These are phyloP conservation scores for Hoplodrina ambigua DNA, from an alignment of 2,888 invertebrate genomes.

Conservation along the genomic window DNA sequence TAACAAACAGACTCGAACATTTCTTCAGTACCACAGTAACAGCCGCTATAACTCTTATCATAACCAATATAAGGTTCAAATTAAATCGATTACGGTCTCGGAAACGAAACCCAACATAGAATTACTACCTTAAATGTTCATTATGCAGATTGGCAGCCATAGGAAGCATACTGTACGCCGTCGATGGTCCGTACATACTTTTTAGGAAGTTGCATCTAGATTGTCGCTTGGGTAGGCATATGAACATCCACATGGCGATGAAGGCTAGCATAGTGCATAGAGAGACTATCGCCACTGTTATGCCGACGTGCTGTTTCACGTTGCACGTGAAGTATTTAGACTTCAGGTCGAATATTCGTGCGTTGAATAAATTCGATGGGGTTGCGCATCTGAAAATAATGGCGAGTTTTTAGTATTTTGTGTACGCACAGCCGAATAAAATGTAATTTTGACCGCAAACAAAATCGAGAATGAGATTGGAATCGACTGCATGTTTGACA, in stretches of 20 bases:
- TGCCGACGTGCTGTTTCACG: slow-evolving; percentile 62
- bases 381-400: slow-evolving; percentile 84
- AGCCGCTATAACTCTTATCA: not conserved
- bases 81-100: not conserved
- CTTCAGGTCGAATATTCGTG: slow-evolving; percentile 83
- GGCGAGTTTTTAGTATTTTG: not conserved
- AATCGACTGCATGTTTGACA: too few species aligned
- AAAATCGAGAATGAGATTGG: too few species aligned
- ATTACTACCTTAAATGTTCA: slow-evolving; percentile 26
- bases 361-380: slow-evolving; percentile 81
- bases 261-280: slow-evolving; percentile 72
- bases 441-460: too few species aligned
- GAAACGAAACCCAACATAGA: too few species aligned
- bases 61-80: not conserved
- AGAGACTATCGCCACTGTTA: slow-evolving; percentile 70
- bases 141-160: slow-evolving; percentile 55
- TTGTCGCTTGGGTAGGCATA: slow-evolving; percentile 75
- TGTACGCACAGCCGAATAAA: too few species aligned
- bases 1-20: not conserved
- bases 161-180: slow-evolving; percentile 77
- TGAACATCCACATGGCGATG: slow-evolving; percentile 80
- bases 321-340: slow-evolving; percentile 83
- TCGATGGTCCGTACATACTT: slow-evolving; percentile 68
- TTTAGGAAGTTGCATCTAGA: slow-evolving; percentile 67
- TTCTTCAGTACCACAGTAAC: not conserved